Conservation (phyloP, 2,888 invertebrate species). For the Mesodorylaimus sp. region DNA sequence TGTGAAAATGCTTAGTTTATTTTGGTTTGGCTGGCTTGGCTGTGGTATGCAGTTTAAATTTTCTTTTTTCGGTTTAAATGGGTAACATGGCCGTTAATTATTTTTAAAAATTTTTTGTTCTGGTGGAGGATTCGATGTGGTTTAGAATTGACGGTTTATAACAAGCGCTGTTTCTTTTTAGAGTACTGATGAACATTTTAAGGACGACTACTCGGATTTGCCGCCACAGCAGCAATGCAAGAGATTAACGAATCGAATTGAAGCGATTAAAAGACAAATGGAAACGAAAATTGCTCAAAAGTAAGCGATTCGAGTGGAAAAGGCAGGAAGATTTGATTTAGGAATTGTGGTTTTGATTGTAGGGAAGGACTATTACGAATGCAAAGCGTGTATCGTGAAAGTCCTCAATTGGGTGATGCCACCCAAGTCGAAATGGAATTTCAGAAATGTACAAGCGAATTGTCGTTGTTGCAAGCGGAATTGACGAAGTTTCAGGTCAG, state of each 20-base stretch:
- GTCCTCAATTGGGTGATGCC: conserved; percentile 80
- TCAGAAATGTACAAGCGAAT: conserved; percentile 73
- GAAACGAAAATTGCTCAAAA: conserved; percentile 75
- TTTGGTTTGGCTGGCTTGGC: too few relatives aligned
- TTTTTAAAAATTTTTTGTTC: background rate
- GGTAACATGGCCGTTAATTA: too few relatives aligned
- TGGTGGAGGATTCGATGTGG: background rate
- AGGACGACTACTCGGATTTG: conserved; percentile 92
- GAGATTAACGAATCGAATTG: conserved; percentile 47
- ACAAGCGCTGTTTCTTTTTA: too few relatives aligned
- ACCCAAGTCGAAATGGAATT: conserved; percentile 85
- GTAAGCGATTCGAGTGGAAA: too few relatives aligned
- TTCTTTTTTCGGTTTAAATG: too few relatives aligned
- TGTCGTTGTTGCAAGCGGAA: conserved; percentile 69
- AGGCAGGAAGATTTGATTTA: too few relatives aligned
- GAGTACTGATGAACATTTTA: too few relatives aligned
- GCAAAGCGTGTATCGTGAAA: conserved; percentile 90
- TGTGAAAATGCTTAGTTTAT: too few relatives aligned
- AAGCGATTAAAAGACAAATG: conserved; percentile 45
- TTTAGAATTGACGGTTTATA: too few relatives aligned
- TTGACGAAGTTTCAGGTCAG: conserved; percentile 60
- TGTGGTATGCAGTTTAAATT: too few relatives aligned
- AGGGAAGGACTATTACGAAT: conserved; percentile 92
- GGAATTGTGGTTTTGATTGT: too few relatives aligned
- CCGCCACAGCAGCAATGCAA: conserved; percentile 95